Conservation (phyloP, 2,113 vertebrate species). For the Micromys minutus region DNA sequence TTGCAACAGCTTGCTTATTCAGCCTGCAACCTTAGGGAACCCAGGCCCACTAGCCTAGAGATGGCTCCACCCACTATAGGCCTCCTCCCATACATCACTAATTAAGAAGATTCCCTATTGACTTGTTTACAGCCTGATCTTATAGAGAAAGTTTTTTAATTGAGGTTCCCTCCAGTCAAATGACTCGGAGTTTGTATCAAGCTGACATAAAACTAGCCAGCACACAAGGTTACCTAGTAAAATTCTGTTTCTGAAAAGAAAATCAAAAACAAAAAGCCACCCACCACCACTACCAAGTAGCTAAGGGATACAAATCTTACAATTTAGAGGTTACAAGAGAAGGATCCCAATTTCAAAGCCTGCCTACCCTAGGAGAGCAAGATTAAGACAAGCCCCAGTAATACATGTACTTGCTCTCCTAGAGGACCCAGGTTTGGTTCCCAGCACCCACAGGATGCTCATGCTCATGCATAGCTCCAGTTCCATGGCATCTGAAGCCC, state of each 20-base stretch:
- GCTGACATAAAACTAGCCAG: neutral
- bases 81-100: neutral
- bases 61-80: neutral
- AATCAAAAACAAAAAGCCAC: neutral
- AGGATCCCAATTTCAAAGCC: neutral
- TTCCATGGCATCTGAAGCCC: neutral
- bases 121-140: neutral
- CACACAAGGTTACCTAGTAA: neutral
- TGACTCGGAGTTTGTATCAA: neutral
- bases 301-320: neutral
- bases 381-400: no score
- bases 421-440: neutral
- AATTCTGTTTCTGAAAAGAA: neutral
- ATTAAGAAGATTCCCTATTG: neutral
- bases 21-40: neutral
- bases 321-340: neutral
- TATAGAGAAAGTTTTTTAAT: neutral
- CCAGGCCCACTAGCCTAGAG: neutral
- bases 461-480: no score
- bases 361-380: neutral
- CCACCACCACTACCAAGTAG: neutral
- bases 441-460: neutral
- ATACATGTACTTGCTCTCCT: no score
- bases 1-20: no score
- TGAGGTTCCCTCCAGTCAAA: neutral